Evolutionary conservation across 2,888 invertebrate genomes (phyloP).

Genomic region (Melinaea marsaeus): DNA sequence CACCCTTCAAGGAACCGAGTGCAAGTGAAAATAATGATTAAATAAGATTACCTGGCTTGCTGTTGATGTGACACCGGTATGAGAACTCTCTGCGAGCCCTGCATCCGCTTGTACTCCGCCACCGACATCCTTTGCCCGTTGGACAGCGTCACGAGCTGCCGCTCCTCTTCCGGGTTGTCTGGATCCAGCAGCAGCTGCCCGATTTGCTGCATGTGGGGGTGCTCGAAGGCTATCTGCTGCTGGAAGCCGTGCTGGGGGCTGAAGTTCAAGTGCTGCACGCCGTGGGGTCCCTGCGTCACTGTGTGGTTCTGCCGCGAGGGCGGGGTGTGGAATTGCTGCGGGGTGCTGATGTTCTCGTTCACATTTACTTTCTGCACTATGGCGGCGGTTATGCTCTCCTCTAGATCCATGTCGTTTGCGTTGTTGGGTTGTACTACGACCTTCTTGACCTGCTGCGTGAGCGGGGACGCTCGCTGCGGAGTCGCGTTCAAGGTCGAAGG

Average conservation of each 20-base stretch:
- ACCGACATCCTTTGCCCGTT: constrained; percentile 68
- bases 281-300: constrained; percentile 25
- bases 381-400: constrained; percentile 75
- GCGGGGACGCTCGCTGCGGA: constrained; percentile 47
- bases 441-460: constrained; percentile 53
- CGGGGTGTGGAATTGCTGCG: constrained; percentile 55
- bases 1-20: no score
- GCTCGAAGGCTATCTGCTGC: constrained; percentile 51
- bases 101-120: constrained; percentile 68
- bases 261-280: constrained; percentile 46
- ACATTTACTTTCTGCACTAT: constrained; percentile 65
- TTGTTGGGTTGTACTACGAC: constrained; percentile 69
- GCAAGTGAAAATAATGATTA: neutral
- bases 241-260: constrained; percentile 50
- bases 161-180: constrained; percentile 61
- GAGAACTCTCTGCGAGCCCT: constrained; percentile 50
- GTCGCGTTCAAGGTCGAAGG: constrained; percentile 48
- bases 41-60: constrained; percentile 40
- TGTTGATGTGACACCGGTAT: constrained; percentile 47
- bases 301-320: constrained; percentile 48
- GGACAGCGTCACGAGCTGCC: constrained; percentile 59
- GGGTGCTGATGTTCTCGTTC: constrained; percentile 44
- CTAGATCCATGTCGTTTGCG: constrained; percentile 72
- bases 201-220: constrained; percentile 48
- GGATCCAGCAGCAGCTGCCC: constrained; percentile 60